These are phyloP conservation scores for Latrodectus geometricus DNA, from an alignment of 1,140 invertebrate genomes.

Conservation along the genomic window DNA sequence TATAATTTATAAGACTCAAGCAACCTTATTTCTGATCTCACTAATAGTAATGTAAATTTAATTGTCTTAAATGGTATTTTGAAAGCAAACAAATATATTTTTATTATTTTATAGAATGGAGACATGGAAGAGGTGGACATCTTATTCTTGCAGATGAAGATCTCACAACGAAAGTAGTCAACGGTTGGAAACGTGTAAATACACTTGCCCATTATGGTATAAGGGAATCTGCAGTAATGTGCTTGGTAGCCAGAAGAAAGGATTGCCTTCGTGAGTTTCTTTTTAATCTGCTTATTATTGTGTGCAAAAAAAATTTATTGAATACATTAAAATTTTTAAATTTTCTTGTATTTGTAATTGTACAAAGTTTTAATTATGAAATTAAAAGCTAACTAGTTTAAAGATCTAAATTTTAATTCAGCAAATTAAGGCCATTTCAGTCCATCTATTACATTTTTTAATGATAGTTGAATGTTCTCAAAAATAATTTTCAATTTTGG, in stretches of 20 bases:
- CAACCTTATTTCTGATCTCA: neutral
- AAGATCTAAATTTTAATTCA: too few relatives aligned
- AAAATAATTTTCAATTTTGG: too few relatives aligned
- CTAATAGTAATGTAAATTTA: neutral
- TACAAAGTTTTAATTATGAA: too few relatives aligned
- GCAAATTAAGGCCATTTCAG: too few relatives aligned
- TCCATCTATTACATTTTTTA: too few relatives aligned
- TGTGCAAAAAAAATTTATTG: neutral
- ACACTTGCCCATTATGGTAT: conserved; percentile 93
- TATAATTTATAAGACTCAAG: too few relatives aligned
- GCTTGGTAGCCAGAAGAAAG: conserved; percentile 87
- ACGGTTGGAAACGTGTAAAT: conserved; percentile 91
- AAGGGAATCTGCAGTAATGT: conserved; percentile 94
- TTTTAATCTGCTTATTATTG: neutral
- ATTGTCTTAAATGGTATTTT: neutral
- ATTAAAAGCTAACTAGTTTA: too few relatives aligned
- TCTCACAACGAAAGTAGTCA: conserved; percentile 87
- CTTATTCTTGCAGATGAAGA: conserved; percentile 93
- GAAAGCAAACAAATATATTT: neutral
- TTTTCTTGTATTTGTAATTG: neutral
- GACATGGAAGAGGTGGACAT: conserved; percentile 90
- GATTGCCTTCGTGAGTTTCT: conserved; percentile 69
- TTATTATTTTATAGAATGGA: conserved; percentile 79
- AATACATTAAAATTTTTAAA: neutral
- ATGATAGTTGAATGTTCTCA: too few relatives aligned